Evolutionary conservation across 2,113 vertebrate genomes (phyloP).

Genomic region (Solea senegalensis): DNA sequence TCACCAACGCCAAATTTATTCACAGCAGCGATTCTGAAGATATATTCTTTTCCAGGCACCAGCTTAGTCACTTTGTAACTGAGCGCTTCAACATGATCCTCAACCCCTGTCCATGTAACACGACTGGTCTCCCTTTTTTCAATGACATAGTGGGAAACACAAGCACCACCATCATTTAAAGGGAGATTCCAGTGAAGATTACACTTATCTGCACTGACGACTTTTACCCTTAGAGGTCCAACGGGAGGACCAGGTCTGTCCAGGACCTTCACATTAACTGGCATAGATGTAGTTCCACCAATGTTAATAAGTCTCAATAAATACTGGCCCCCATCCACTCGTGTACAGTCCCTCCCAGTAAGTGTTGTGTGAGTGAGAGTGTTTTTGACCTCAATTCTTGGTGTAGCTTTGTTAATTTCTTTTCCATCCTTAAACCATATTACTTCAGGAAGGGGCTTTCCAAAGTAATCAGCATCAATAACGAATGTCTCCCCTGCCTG

Average conservation of each 20-base stretch:
- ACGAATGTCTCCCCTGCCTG: conserved; percentile 91
- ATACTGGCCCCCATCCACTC: conserved; percentile 92
- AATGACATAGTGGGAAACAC: conserved; percentile 91
- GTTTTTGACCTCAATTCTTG: conserved; percentile 93
- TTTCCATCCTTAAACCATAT: conserved; percentile 93
- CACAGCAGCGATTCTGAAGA: conserved; percentile 94
- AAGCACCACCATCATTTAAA: conserved; percentile 91
- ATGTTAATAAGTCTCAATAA: conserved; percentile 90
- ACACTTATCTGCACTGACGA: conserved; percentile 94
- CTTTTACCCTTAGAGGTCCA: conserved; percentile 89
- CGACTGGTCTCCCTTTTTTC: conserved; percentile 97
- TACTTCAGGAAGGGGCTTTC: conserved; percentile 92
- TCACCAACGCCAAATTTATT: conserved; percentile 97
- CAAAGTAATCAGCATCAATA: conserved; percentile 94
- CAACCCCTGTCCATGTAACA: conserved; percentile 95
- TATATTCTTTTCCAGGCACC: conserved; percentile 94
- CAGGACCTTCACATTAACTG: conserved; percentile 94
- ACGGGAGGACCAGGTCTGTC: conserved; percentile 94
- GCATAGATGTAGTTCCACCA: conserved; percentile 90
- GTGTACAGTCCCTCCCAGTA: conserved; percentile 90
- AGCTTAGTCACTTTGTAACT: conserved; percentile 96
- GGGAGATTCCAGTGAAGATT: conserved; percentile 94
- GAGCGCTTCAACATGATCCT: conserved; percentile 89
- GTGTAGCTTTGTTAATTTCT: conserved; percentile 89
- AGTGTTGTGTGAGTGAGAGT: conserved; percentile 89